These are phyloP conservation scores for Calidris pugnax DNA, from an alignment of 2,113 vertebrate species.

Conservation along the genomic window DNA sequence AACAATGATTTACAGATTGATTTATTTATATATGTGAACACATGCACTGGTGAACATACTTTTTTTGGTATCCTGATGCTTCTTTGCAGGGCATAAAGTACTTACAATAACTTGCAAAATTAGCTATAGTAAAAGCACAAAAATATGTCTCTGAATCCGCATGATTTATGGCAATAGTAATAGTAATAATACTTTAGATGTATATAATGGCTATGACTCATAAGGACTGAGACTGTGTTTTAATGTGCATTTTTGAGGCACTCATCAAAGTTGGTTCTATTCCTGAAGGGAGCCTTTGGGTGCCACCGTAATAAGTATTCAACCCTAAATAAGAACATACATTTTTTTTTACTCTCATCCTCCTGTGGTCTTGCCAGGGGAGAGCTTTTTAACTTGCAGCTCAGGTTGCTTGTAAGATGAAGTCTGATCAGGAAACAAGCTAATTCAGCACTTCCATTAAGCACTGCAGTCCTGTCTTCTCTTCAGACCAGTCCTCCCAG, in stretches of 20 bases:
- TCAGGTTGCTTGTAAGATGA: neutral
- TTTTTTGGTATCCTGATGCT: neutral
- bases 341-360: neutral
- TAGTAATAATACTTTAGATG: neutral
- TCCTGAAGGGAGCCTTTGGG: neutral
- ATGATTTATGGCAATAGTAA: neutral
- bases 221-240: neutral
- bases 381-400: neutral
- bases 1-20: neutral
- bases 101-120: neutral
- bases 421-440: neutral
- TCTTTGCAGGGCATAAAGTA: neutral
- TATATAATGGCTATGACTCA: neutral
- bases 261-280: neutral
- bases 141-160: neutral
- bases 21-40: neutral
- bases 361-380: neutral
- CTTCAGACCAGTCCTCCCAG: neutral
- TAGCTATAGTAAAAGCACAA: neutral
- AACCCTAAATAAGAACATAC: neutral
- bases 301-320: neutral
- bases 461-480: neutral
- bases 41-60: neutral
- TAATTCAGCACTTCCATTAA: neutral
- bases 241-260: neutral